Base-by-base conservation (phyloP, 1,140 invertebrate species). In the Cecropterus lyciades region DNA sequence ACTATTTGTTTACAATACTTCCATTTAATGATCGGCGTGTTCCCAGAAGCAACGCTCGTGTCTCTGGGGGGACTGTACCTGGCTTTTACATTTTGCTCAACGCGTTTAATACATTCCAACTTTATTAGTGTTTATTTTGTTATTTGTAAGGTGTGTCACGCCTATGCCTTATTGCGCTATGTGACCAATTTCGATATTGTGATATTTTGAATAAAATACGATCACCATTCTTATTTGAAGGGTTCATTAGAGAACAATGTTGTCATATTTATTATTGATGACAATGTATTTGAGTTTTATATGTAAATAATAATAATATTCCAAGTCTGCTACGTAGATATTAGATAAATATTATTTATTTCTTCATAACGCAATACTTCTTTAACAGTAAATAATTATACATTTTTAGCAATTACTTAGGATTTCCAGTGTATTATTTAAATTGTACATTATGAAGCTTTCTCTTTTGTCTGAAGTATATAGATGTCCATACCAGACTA, bases 191-290 rank as follows among this genome's bases (percentile, higher is more conserved):
- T 51, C 51, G 37, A 46, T 60, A 52, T 67, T 73, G 71, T 73
- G 71, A 73, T 73, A 73, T 73, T 73, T 73, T 67, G 20, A 52
- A 65, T 57, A 27, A 37, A 37, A 53, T 56, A 27, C 40, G 24
- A 43, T 56, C 37, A 56, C 20, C 20, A 49, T 56, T 56, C n/a
- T 24, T 16, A 24, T 43, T 43, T 43, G 40, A 45, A 43, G 40
- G 43, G 20, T 57, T 57, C 53, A 27, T 20, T 57, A 8, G 0
- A 4, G 16, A 45, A 27, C 16, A 2, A 30, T 13, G 16, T 15
- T 10, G 40, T 57, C 40, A 20, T 17, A 42, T 30, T 30, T 13
- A 11, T 13, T 20, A 20, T 16, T 24, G 33, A 20, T 24, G 33
- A 20, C 16, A 9, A 20, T 40, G 33, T 55, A 16, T 55, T 37